A percentile compares a stretch with the other conserved stretches of the same genome.
Evolutionary conservation across 92 coral and sea anemone species (phyloP).

Genomic region (Parazoanthus darwini): DNA sequence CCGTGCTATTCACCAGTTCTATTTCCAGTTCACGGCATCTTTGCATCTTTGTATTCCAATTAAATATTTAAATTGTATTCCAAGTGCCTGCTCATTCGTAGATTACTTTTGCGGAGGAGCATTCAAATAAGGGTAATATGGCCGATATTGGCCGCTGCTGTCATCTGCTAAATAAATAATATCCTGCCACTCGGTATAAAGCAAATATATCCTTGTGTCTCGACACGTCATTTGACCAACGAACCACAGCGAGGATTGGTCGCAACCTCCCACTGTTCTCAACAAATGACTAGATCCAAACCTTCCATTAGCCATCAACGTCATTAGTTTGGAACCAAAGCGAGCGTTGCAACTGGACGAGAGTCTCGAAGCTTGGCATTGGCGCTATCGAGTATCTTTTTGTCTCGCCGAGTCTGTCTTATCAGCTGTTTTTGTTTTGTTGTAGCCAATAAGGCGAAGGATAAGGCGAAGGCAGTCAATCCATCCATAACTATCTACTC

Average conservation of each 20-base stretch:
- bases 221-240: slow-evolving; percentile 35
- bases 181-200: slow-evolving; percentile 27
- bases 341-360: not conserved
- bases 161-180: slow-evolving; percentile 30
- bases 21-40: slow-evolving; percentile 45
- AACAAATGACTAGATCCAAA: not conserved
- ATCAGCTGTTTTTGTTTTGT: slow-evolving; percentile 5
- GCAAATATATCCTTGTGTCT: slow-evolving; percentile 16
- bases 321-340: not conserved
- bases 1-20: not conserved
- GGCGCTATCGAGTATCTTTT: not conserved
- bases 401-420: slow-evolving; percentile 2
- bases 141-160: slow-evolving; percentile 36
- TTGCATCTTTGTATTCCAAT: slow-evolving; percentile 42
- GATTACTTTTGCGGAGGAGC: slow-evolving; percentile 14
- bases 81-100: slow-evolving; percentile 11
- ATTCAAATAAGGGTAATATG: slow-evolving; percentile 11
- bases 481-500: not conserved
- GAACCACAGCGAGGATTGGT: slow-evolving; percentile 27
- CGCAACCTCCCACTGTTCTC: slow-evolving; percentile 31
- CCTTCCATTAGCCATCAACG: not conserved
- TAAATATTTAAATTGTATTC: slow-evolving; percentile 38
- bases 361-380: not conserved
- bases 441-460: slow-evolving; percentile 2
- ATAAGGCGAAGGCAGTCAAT: too few relatives aligned